Evolutionary conservation across 2,113 vertebrate species (phyloP), one percentile per base, ranked within the genome.

Genomic region (Zingel zingel): DNA sequence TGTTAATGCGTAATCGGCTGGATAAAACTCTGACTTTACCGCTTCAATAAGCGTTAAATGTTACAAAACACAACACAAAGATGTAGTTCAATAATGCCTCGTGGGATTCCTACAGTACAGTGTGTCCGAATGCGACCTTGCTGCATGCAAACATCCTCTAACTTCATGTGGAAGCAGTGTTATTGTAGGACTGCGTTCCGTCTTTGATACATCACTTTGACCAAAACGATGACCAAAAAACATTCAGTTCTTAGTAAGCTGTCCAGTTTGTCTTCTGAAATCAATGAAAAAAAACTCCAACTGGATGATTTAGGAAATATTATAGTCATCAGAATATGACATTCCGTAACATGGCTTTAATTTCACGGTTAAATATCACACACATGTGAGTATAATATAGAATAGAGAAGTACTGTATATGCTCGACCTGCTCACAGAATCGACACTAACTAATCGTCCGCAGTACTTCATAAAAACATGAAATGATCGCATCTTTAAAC

Each of bases 401-500:
- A 48, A 13, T 16, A 16, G 47, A 48, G 47, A 48, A 13, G 47
- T 48, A 39, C 39, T 39, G 39, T 39, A 10, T 10, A 10, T 43
- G 39, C 39, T 51, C 16, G 50, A 8, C 50, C 50, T 19, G 50
- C n/a, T 30, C 7, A 45, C 30, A 63, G 19, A 18, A 25, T 43
- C 0, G 50, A 33, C 64, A 65, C 53, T 14, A 23, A 48, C 51
- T 47, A 16, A 58, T 43, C 10, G 25, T 30, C 23, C 12, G 6
- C 64, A 39, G 50, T 21, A 13, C 3, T 27, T 75, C 18, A 39
- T 50, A 15, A 62, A 45, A 48, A 21, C n/a, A 48, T 16, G 15
- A 68, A 62, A 72, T 33, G 25, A 66, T 27, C 27, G 9, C 33
- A 25, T 43, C 21, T 79, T 69, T 54, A 50, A 39, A 74, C 25